Conservation (phyloP, 2,113 vertebrate species). For the Xyrauchen texanus region DNA sequence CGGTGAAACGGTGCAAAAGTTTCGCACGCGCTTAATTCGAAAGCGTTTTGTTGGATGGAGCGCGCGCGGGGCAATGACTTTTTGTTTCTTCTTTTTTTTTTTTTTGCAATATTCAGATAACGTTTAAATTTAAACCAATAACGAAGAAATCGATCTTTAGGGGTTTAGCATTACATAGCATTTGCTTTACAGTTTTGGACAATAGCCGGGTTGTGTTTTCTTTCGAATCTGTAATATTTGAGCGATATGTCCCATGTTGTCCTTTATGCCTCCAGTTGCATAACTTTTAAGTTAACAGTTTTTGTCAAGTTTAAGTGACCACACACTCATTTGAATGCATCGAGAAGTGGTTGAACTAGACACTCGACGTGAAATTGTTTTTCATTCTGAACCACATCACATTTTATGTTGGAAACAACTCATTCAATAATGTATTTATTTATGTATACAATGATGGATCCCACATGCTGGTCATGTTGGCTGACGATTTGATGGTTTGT, state of each 20-base stretch:
- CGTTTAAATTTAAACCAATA: too few species aligned
- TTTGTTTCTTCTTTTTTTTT: conserved; percentile 56
- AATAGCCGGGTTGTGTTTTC: conserved; percentile 40
- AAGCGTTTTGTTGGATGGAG: conserved; percentile 46
- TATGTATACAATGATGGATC: conserved; percentile 76
- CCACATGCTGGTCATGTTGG: conserved; percentile 92
- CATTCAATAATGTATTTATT: conserved; percentile 12
- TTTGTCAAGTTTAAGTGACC: background rate
- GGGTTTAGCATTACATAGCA: too few species aligned
- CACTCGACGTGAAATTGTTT: background rate
- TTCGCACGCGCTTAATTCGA: conserved; percentile 1
- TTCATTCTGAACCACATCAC: background rate
- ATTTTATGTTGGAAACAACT: conserved; percentile 1
- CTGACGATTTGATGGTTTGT: conserved; percentile 61
- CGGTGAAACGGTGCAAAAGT: conserved; percentile 39
- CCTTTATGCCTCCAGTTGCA: background rate
- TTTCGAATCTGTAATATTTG: conserved; percentile 72
- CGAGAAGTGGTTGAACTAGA: background rate
- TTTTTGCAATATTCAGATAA: conserved; percentile 39
- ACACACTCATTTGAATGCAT: background rate
- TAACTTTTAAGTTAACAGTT: conserved; percentile 20
- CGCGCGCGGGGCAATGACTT: conserved; percentile 35
- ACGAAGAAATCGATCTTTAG: too few species aligned
- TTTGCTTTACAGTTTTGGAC: background rate
- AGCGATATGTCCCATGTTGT: conserved; percentile 10